These are phyloP conservation scores for Mystacornis crossleyi DNA, from an alignment of 2,113 vertebrate species.

Conservation along the genomic window DNA sequence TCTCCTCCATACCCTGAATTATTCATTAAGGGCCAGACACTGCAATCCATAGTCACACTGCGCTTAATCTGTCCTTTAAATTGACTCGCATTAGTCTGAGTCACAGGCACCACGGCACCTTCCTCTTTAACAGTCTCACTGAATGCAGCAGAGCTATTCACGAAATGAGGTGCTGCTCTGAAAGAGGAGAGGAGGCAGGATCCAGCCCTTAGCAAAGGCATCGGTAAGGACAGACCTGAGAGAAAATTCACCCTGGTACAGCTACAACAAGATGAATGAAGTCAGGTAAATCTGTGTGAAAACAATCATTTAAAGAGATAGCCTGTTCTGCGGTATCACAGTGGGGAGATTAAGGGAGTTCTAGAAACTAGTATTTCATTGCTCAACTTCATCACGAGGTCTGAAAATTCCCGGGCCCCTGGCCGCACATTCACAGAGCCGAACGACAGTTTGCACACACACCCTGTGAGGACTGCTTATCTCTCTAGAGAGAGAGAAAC, in stretches of 20 bases:
- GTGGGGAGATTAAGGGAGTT: not conserved
- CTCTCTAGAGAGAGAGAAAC: not conserved
- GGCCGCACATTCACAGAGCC: not conserved
- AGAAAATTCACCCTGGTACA: not conserved
- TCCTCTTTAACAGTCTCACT: not conserved
- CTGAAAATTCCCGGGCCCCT: not conserved
- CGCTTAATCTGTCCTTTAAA: conserved; percentile 22
- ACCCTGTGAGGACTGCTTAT: fast-evolving
- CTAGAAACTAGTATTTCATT: not conserved
- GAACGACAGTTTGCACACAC: fast-evolving
- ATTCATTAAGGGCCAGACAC: conserved; percentile 16
- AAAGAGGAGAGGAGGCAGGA: not conserved
- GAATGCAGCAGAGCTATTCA: not conserved
- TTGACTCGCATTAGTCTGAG: conserved; percentile 33
- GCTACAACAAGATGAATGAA: not conserved
- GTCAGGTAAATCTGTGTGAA: not conserved
- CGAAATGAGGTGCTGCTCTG: not conserved
- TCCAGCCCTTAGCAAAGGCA: not conserved
- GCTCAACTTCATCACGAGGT: not conserved
- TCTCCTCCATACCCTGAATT: conserved; percentile 10
- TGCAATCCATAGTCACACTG: conserved; percentile 15
- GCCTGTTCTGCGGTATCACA: not conserved
- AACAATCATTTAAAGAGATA: conserved; percentile 14
- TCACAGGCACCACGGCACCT: not conserved
- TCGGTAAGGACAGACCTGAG: not conserved